A percentile compares a stretch with the other conserved stretches of the same genome.
These are phyloP conservation scores for Rhimphoctona megacephalus DNA, from an alignment of 2,888 invertebrate genomes.

Conservation along the genomic window DNA sequence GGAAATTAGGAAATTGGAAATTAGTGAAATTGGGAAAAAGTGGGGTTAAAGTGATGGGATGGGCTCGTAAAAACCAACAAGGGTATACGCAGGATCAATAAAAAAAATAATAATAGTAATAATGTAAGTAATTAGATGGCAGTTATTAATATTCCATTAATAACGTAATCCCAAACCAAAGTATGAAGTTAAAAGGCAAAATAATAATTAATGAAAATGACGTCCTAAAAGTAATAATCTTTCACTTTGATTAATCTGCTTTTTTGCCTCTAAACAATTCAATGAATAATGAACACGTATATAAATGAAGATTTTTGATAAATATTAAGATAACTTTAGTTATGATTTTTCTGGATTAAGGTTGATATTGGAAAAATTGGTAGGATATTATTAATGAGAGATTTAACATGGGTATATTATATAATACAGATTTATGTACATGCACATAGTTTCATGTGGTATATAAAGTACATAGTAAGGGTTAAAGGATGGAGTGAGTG, in stretches of 20 bases:
- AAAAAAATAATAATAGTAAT: too few relatives aligned
- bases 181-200: too few relatives aligned
- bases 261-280: not conserved
- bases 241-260: not conserved
- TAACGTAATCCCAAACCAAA: too few relatives aligned
- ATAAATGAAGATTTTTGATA: not conserved
- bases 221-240: not conserved
- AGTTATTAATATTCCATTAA: too few relatives aligned
- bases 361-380: not conserved
- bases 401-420: not conserved
- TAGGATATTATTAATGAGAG: not conserved
- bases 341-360: not conserved
- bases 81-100: too few relatives aligned
- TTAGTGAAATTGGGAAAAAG: too few relatives aligned
- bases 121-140: too few relatives aligned
- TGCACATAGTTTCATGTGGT: constrained; percentile 7
- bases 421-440: not conserved
- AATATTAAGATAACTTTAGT: not conserved
- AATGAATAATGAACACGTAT: not conserved
- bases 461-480: not conserved
- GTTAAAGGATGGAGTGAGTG: constrained; percentile 22
- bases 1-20: too few relatives aligned
- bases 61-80: too few relatives aligned
- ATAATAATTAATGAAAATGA: not conserved
- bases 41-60: too few relatives aligned